A percentile compares a stretch with the other conserved stretches of the same genome.
Conservation (phyloP, 1,140 invertebrate genomes). For the Heterodera carotae region DNA sequence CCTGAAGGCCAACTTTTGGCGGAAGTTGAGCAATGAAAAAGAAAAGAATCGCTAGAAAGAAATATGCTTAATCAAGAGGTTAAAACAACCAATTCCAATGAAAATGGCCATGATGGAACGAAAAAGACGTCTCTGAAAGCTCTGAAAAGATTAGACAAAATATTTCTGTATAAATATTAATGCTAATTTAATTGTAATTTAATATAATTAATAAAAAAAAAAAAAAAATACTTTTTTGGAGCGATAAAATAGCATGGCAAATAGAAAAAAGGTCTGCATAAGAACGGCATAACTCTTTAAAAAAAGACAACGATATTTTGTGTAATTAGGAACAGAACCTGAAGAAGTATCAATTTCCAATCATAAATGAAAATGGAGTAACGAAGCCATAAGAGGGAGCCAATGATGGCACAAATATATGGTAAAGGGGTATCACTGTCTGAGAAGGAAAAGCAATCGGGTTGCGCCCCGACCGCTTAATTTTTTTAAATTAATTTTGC, state of each 20-base stretch:
- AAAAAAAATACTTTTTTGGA: slow-evolving; percentile 53
- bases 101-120: slow-evolving; percentile 31
- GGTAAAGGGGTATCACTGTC: slow-evolving; percentile 60
- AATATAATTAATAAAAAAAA: neutral
- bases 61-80: neutral
- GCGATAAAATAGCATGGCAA: slow-evolving; percentile 55
- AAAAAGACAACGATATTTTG: neutral
- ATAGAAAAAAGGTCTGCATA: slow-evolving; percentile 59
- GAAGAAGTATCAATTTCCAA: slow-evolving; percentile 57
- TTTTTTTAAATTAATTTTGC: too few relatives aligned
- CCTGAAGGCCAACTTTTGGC: slow-evolving; percentile 19
- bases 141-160: slow-evolving; percentile 5
- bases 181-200: neutral
- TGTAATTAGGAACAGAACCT: slow-evolving; percentile 18
- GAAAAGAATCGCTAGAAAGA: slow-evolving; percentile 20
- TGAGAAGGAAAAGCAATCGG: slow-evolving; percentile 5
- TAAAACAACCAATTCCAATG: slow-evolving; percentile 11
- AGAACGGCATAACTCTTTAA: slow-evolving; percentile 52
- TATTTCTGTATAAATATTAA: neutral
- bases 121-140: slow-evolving; percentile 22
- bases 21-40: slow-evolving; percentile 32
- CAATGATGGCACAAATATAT: slow-evolving; percentile 56
- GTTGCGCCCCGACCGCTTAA: too few relatives aligned
- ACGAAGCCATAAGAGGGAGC: slow-evolving; percentile 56
- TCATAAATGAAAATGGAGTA: slow-evolving; percentile 61